Conservation (phyloP, 2,113 vertebrate genomes). For the Thunnus maccoyii region DNA sequence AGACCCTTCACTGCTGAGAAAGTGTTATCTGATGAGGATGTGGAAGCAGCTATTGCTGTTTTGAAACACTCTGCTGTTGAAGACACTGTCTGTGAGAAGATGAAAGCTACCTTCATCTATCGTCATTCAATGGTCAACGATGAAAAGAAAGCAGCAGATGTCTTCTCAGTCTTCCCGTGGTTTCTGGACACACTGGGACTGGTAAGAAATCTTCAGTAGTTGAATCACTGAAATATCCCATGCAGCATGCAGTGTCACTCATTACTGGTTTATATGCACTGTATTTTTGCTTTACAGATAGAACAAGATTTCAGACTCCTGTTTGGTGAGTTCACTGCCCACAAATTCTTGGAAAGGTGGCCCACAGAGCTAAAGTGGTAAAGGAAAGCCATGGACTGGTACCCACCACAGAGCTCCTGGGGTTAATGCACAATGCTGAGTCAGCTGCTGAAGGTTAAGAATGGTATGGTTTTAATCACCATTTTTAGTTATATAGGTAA, state of each 20-base stretch:
- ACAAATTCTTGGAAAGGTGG: constrained; percentile 35
- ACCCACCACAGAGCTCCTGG: constrained; percentile 3
- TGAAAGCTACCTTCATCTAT: constrained; percentile 30
- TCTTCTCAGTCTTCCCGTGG: constrained; percentile 13
- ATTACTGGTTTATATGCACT: constrained; percentile 6
- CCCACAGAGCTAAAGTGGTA: constrained; percentile 1
- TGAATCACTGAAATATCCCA: constrained; percentile 8
- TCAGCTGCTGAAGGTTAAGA: constrained; percentile 10
- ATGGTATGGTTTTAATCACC: constrained; percentile 18
- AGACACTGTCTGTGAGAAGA: constrained; percentile 20
- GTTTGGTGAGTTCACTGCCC: constrained; percentile 30
- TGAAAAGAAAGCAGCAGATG: constrained; percentile 19
- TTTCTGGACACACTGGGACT: constrained; percentile 27
- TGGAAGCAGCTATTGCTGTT: constrained; percentile 28
- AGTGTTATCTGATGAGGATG: constrained; percentile 12
- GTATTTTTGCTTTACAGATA: constrained; percentile 10
- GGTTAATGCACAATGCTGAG: not conserved
- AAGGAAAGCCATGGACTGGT: constrained; percentile 17
- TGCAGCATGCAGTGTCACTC: not conserved
- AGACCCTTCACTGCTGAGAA: constrained; percentile 2
- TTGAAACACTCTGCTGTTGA: constrained; percentile 43
- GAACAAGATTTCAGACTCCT: constrained; percentile 39
- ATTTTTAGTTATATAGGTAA: not conserved
- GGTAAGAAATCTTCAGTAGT: constrained; percentile 11
- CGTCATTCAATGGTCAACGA: constrained; percentile 8